Conservation (phyloP, 2,113 vertebrate species). For the Echinops telfairi region DNA sequence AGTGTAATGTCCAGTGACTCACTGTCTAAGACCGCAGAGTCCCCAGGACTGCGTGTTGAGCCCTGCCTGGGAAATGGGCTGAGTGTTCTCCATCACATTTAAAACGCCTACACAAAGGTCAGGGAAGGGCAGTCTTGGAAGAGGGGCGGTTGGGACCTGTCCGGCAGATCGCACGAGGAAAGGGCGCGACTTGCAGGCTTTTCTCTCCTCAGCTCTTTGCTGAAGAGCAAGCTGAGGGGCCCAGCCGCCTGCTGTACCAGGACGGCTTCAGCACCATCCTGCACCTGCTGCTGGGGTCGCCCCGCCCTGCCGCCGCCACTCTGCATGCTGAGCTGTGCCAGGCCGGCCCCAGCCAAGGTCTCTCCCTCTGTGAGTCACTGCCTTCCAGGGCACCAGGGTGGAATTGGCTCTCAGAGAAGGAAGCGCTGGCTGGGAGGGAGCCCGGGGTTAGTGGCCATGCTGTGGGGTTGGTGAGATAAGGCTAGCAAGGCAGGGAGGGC, state of each 20-base stretch:
- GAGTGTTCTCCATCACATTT: not conserved
- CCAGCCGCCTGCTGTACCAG: slow-evolving; percentile 58
- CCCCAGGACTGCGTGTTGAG: not conserved
- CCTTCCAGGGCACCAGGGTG: not conserved
- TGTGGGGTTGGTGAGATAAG: not conserved
- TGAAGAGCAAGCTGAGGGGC: slow-evolving; percentile 56
- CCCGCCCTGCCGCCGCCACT: slow-evolving; percentile 67
- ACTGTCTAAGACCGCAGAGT: not conserved
- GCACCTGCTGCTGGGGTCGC: slow-evolving; percentile 82
- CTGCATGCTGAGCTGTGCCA: slow-evolving; percentile 81
- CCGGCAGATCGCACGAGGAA: not conserved
- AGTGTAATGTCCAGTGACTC: not conserved
- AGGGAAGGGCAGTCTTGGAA: not conserved
- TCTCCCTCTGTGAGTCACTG: slow-evolving; percentile 81
- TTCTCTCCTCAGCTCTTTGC: slow-evolving; percentile 79
- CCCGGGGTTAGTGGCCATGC: not conserved
- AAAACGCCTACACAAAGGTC: not conserved
- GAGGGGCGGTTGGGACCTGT: not conserved
- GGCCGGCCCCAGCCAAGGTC: slow-evolving; percentile 67
- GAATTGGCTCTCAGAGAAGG: not conserved
- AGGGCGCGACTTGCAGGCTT: not conserved
- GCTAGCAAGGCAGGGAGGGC: not conserved
- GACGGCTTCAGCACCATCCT: slow-evolving; percentile 82
- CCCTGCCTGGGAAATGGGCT: not conserved
- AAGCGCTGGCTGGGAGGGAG: not conserved